Base-by-base conservation (phyloP, 1,140 invertebrate genomes). In the Euwallacea similis region DNA sequence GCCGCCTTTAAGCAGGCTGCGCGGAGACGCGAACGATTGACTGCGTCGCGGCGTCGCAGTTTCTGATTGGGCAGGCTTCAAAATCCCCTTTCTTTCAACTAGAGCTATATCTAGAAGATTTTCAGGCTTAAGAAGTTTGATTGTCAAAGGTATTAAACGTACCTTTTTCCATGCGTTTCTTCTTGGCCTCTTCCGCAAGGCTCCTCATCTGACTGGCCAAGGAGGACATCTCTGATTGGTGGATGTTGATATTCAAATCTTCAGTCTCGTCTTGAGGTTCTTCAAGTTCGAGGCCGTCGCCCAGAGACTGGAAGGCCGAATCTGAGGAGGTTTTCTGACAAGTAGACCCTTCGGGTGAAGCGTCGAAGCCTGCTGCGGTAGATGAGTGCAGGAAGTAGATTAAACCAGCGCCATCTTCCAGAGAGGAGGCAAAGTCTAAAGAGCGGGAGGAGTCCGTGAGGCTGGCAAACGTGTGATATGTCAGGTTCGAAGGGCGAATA, bases 301-400 rank as follows among this genome's bases (percentile, higher is more conserved):
- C 79, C n/a, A 81, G 73, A 9, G 80, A 80, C 53, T 80, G 79
- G 70, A 81, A 81, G 0, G 79, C 78, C 2, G 79, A 81, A 75
- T 85, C 84, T 33, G 86, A 86, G 61, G 85, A 86, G 71, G 86
- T 85, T 65, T 86, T 84, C 70, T 85, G 85, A 76, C 84, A 86
- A 46, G 84, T 82, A 64, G 84, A 84, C 74, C 84, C 85, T 73
- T 87, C 86, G 6, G 77, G 69, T 53, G 69, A 71, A 8, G 55
- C 62, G 13, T 47, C 21, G 47, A 10, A 50, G 59, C 41, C 63
- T 70, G 59, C 33, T 54, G 54, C 4, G 56, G 60, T 33, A 33
- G 66, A 42, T 13, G 60, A 62, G 33, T 64, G 62, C n/a, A 78
- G 61, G 41, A 78, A 75, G 46, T 62, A 58, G 46, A 72, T 78